Evolutionary conservation across 1,140 invertebrate species (phyloP).

Genomic region (Pseudomyrmex gracilis): DNA sequence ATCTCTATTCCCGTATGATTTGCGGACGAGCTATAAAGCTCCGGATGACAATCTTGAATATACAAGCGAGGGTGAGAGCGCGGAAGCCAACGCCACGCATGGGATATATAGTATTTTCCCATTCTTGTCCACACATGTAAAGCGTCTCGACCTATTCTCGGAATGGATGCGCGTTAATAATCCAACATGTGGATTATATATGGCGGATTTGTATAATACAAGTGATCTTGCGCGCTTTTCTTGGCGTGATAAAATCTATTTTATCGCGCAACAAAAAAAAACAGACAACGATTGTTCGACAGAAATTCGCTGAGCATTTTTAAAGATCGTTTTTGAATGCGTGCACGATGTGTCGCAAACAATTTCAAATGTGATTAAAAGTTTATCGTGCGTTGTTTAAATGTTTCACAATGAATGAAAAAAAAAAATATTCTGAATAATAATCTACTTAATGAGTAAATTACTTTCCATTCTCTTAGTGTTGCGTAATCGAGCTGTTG

Average conservation of each 20-base stretch:
- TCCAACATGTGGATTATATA: slow-evolving; percentile 29
- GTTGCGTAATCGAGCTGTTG: not conserved
- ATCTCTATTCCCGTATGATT: slow-evolving; percentile 12
- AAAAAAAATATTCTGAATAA: too few relatives aligned
- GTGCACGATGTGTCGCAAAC: not conserved
- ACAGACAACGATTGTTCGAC: not conserved
- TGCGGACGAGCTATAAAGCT: not conserved
- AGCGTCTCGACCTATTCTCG: slow-evolving; percentile 1
- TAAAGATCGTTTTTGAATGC: not conserved
- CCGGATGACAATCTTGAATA: slow-evolving; percentile 24
- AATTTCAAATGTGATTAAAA: not conserved
- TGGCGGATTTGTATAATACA: slow-evolving; percentile 27
- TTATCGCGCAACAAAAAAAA: slow-evolving; percentile 14
- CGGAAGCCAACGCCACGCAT: not conserved
- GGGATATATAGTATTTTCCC: slow-evolving; percentile 12
- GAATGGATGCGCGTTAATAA: slow-evolving; percentile 21
- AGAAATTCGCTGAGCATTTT: not conserved
- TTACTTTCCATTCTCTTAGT: not conserved
- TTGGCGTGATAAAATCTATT: slow-evolving; percentile 26
- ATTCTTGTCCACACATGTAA: not conserved
- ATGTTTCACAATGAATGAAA: not conserved
- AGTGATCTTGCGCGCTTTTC: not conserved
- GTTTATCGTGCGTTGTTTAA: not conserved
- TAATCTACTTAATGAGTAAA: not conserved
- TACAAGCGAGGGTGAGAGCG: not conserved